Percentiles rank a stretch among this genome's conserved stretches.
Conservation (phyloP, 2,797 vertebrate species). For the Luscinia luscinia region DNA sequence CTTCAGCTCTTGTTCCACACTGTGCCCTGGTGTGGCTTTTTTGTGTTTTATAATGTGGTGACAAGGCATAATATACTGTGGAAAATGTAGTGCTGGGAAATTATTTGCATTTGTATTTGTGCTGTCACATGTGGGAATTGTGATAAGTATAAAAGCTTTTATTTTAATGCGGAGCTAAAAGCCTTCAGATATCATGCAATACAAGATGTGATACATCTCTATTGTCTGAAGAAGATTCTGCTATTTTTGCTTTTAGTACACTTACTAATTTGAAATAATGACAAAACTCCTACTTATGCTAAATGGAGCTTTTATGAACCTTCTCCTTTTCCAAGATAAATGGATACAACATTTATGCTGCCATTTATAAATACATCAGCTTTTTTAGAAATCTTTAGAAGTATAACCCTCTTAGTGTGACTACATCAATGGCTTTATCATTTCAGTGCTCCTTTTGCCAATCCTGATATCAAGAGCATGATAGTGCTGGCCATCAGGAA, state of each 20-base stretch:
- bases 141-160: neutral
- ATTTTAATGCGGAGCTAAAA: conserved; percentile 23
- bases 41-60: neutral
- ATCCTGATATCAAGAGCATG: neutral
- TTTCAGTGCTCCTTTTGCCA: neutral
- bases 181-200: neutral
- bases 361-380: neutral
- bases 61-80: neutral
- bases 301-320: conserved; percentile 12
- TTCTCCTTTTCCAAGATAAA: neutral
- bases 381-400: neutral
- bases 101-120: conserved; percentile 27
- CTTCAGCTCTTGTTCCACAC: neutral
- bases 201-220: neutral
- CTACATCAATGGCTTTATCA: neutral
- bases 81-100: neutral
- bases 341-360: neutral
- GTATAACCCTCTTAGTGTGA: neutral
- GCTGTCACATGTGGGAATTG: conserved; percentile 3
- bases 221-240: neutral
- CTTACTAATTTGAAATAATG: conserved; percentile 7
- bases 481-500: neutral
- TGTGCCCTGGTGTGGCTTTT: neutral
- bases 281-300: neutral
- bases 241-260: neutral